Evolutionary conservation across 2,888 invertebrate genomes (phyloP).

Genomic region (Buathra laborator): DNA sequence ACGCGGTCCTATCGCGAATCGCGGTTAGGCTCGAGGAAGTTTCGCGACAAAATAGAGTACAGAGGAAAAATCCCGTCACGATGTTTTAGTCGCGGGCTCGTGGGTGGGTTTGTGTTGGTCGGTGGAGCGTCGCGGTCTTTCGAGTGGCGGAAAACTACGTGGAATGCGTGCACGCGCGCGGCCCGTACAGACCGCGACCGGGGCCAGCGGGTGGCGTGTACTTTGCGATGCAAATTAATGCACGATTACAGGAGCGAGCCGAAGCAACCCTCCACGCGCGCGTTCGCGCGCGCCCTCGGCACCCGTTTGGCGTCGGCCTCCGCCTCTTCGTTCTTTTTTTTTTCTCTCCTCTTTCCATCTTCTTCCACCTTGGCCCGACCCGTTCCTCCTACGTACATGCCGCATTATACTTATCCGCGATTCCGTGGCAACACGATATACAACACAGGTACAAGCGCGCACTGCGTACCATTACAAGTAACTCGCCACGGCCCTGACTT

Average conservation of each 20-base stretch:
- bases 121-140: slow-evolving; percentile 37
- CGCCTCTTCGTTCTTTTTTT: slow-evolving; percentile 52
- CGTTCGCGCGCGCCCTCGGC: slow-evolving; percentile 61
- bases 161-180: slow-evolving; percentile 80
- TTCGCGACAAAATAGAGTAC: slow-evolving; percentile 32
- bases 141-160: slow-evolving; percentile 78
- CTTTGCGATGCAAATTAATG: slow-evolving; percentile 85
- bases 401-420: slow-evolving; percentile 27
- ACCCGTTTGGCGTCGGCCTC: slow-evolving; percentile 63
- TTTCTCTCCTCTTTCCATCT: slow-evolving; percentile 53
- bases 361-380: slow-evolving; percentile 39
- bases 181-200: slow-evolving; percentile 66
- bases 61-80: slow-evolving; percentile 21
- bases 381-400: slow-evolving; percentile 37
- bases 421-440: slow-evolving; percentile 41
- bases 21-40: not conserved
- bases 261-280: slow-evolving; percentile 72
- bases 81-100: slow-evolving; percentile 37
- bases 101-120: slow-evolving; percentile 45
- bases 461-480: slow-evolving; percentile 26
- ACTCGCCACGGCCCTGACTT: slow-evolving; percentile 52
- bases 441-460: slow-evolving; percentile 6
- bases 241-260: slow-evolving; percentile 81
- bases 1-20: not conserved
- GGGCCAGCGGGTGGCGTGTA: slow-evolving; percentile 82